Evolutionary conservation across 2,888 invertebrate species (phyloP).

Genomic region (Calameuta idolon): DNA sequence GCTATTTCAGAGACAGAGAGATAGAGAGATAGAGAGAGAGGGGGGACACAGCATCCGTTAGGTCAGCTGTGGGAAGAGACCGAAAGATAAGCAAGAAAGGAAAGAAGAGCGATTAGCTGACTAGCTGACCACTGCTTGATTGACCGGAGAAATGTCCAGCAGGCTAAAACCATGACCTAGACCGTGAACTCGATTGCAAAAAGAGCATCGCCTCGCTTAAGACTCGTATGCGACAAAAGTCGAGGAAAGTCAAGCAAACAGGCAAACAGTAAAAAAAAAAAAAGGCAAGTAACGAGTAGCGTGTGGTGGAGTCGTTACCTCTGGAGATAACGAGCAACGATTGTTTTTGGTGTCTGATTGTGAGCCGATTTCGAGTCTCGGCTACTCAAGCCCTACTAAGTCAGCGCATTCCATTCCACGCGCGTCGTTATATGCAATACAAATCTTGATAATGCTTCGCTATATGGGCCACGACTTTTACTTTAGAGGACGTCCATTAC

Average conservation of each 20-base stretch:
- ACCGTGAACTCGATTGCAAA: slow-evolving; percentile 11
- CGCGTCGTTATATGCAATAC: slow-evolving; percentile 12
- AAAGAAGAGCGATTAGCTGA: no score
- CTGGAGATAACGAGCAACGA: no score
- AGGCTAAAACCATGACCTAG: slow-evolving; percentile 6
- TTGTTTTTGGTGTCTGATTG: no score
- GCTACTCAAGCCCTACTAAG: background rate
- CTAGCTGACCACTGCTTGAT: no score
- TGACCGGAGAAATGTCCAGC: no score
- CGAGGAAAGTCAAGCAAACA: slow-evolving; percentile 13
- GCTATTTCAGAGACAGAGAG: no score
- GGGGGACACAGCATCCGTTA: no score
- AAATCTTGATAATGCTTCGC: slow-evolving; percentile 16
- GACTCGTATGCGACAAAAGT: slow-evolving; percentile 33
- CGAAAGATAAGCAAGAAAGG: no score
- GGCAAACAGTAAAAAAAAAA: no score
- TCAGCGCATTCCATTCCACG: slow-evolving; percentile 24
- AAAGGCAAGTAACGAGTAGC: slow-evolving; percentile 2
- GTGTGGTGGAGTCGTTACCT: slow-evolving; percentile 16
- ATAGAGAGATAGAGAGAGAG: no score
- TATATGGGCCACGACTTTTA: slow-evolving; percentile 17
- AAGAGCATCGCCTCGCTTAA: background rate
- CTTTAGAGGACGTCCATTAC: slow-evolving; percentile 11
- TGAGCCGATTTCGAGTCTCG: no score
- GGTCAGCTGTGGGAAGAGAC: no score